A percentile compares a stretch with the other conserved stretches of the same genome.
Evolutionary conservation across 2,888 invertebrate species (phyloP).

Genomic region (Hirudinaria manillensis): DNA sequence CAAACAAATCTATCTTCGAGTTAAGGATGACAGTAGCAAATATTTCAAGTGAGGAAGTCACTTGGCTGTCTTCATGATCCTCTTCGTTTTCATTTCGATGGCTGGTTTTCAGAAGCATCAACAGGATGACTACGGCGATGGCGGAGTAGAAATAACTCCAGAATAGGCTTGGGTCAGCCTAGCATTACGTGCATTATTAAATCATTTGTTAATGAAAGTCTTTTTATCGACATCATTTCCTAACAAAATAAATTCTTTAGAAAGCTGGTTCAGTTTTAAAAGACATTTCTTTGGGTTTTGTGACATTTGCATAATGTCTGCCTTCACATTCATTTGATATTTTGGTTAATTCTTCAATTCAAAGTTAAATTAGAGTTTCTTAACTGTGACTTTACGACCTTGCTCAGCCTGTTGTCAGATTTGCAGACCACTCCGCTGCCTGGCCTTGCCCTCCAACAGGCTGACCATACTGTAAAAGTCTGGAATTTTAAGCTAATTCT

Average conservation of each 20-base stretch:
- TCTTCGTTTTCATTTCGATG: background rate
- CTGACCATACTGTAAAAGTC: slow-evolving; percentile 34
- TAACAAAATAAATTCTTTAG: too few relatives aligned
- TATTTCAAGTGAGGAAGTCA: background rate
- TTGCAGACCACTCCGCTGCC: slow-evolving; percentile 34
- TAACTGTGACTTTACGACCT: slow-evolving; percentile 27
- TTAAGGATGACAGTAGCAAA: too few relatives aligned
- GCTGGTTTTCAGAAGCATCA: slow-evolving; percentile 44
- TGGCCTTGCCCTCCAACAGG: slow-evolving; percentile 32
- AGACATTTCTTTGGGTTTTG: too few relatives aligned
- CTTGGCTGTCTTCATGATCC: slow-evolving; percentile 24
- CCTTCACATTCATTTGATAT: too few relatives aligned
- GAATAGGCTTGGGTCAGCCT: slow-evolving; percentile 47
- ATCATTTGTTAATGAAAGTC: background rate
- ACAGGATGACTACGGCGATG: slow-evolving; percentile 44
- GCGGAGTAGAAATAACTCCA: slow-evolving; percentile 49
- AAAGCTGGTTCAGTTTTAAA: too few relatives aligned
- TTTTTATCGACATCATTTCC: background rate
- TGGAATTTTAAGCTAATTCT: background rate
- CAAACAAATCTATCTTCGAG: too few relatives aligned
- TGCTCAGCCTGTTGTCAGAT: slow-evolving; percentile 29
- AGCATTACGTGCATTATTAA: slow-evolving; percentile 21
- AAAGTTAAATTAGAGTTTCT: too few relatives aligned
- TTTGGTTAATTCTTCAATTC: too few relatives aligned
- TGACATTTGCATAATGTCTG: too few relatives aligned